A percentile compares a stretch with the other conserved stretches of the same genome.
Evolutionary conservation across 2,113 vertebrate species (phyloP).

Genomic region (Heterotilapia buettikoferi): DNA sequence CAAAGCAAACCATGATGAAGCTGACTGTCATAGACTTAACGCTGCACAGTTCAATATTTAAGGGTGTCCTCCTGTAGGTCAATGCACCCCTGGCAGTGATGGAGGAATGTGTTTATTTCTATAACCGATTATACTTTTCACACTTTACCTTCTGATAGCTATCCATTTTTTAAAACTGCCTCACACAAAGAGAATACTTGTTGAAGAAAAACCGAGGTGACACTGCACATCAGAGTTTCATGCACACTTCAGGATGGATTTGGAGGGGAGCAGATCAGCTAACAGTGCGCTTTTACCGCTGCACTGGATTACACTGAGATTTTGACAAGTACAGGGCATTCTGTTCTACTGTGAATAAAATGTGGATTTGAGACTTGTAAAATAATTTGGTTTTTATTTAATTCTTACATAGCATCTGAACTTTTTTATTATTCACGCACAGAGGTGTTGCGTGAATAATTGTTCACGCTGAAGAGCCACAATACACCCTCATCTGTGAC

Average conservation of each 20-base stretch:
- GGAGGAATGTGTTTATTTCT: not conserved
- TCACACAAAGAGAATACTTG: not conserved
- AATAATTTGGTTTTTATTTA: too few species aligned
- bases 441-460: constrained; percentile 36
- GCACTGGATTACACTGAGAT: constrained; percentile 18
- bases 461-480: not conserved
- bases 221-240: not conserved
- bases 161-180: not conserved
- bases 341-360: too few species aligned
- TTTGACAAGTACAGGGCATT: constrained; percentile 51
- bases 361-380: too few species aligned
- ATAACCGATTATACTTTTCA: not conserved
- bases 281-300: not conserved
- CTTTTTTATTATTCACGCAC: too few species aligned
- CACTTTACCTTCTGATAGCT: not conserved
- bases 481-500: constrained; percentile 1
- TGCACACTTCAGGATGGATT: not conserved
- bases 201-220: not conserved
- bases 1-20: not conserved
- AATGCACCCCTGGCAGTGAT: not conserved
- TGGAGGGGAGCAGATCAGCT: not conserved
- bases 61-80: not conserved
- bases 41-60: not conserved
- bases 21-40: not conserved
- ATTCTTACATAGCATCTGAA: too few species aligned